Base-by-base conservation (phyloP, 1,140 invertebrate species). In the Periplaneta americana region DNA sequence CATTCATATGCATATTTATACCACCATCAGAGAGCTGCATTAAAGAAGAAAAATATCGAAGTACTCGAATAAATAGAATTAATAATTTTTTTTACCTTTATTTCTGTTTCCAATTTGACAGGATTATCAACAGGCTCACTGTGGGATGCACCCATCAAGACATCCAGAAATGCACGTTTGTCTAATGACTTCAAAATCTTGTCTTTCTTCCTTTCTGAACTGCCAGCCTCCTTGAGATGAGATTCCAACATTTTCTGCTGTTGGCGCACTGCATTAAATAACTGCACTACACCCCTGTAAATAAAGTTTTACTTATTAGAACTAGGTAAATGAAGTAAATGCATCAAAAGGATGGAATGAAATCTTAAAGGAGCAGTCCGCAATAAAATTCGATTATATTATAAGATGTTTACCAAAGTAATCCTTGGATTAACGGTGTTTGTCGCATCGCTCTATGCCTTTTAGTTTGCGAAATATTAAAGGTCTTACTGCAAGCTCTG, bases 261-360 rank as follows among this genome's bases (percentile, higher is more conserved):
- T 84, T 94, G 91, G 85, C 91, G 92, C 0, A 98, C 96, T 33
- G 96, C 94, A 91, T 98, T 98, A 84, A 98, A 98, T 83, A 98
- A 88, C 87, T 97, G 96, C 1, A 98, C 96, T 8, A 98, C 96
- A 86, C 96, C 97, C 86, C 95, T 96, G 84, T 37, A 88, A 89
- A 83, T 85, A 84, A 84, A 76, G 74, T 76, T 79, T 31, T 75
- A 78, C 48, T 57, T 57, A 57, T 15, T 17, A 57, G 15, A 17
- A 57, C 48, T 17, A 57, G 15, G n/a, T 17, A 57, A 15, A 57
- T 28, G n/a, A n/a, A n/a, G n/a, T n/a, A n/a, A n/a, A n/a, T n/a
- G n/a, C n/a, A n/a, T n/a, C n/a, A n/a, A n/a, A n/a, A n/a, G n/a
- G n/a, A n/a, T n/a, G n/a, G n/a, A n/a, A n/a, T n/a, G n/a, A n/a